Evolutionary conservation across 2,888 invertebrate genomes (phyloP).

Genomic region (Hydriomena furcata): DNA sequence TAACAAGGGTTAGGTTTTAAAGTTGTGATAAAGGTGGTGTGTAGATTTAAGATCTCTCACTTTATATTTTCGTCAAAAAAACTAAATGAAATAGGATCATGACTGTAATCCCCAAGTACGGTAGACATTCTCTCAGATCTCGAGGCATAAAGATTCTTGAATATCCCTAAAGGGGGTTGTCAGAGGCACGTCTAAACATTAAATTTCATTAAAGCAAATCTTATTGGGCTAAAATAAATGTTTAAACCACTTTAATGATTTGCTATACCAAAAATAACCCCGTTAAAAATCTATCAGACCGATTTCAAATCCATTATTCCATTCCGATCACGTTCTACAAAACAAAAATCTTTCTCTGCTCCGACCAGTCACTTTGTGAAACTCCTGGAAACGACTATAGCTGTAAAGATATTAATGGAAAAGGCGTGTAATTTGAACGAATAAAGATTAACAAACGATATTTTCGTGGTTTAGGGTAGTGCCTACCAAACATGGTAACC

Average conservation of each 20-base stretch:
- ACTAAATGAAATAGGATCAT: too few species aligned
- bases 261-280: neutral
- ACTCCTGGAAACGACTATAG: conserved; percentile 13
- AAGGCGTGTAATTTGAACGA: conserved; percentile 11
- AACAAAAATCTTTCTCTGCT: conserved; percentile 23
- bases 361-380: conserved; percentile 18
- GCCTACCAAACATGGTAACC: neutral
- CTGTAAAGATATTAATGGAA: conserved; percentile 23
- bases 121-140: too few species aligned
- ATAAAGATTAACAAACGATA: conserved; percentile 16
- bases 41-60: too few species aligned
- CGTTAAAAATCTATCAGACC: conserved; percentile 7
- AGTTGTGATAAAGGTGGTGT: too few species aligned
- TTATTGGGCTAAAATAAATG: neutral
- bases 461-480: neutral
- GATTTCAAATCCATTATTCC: conserved; percentile 16
- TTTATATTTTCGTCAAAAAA: too few species aligned
- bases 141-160: too few species aligned
- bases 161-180: too few species aligned
- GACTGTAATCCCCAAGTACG: too few species aligned
- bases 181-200: too few species aligned
- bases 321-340: conserved; percentile 25
- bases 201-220: too few species aligned
- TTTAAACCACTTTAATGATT: conserved; percentile 15
- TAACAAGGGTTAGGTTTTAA: too few species aligned